A percentile compares a stretch with the other conserved stretches of the same genome.
phyloP scores from a whole-genome alignment of 2,113 vertebrate genomes.

The Falco punctatus region DNA sequence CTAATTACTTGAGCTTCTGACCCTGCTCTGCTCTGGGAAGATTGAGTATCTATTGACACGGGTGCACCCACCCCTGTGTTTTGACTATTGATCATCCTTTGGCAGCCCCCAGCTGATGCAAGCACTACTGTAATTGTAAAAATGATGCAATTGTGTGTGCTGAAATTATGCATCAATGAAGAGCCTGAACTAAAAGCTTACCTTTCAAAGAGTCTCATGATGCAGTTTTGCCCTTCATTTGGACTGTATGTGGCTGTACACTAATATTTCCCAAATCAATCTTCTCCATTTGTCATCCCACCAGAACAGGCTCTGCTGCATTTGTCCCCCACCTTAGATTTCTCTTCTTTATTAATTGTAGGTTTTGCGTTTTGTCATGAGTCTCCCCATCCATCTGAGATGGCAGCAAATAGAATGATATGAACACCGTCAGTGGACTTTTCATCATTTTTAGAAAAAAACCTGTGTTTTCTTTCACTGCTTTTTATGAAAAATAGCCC shows the following conservation, averaged over 20 bases:
- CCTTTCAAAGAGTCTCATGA: background rate
- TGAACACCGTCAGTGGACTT: background rate
- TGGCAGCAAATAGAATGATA: background rate
- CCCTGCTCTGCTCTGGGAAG: conserved; percentile 9
- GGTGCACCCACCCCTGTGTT: background rate
- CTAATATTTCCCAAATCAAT: background rate
- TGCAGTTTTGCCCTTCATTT: background rate
- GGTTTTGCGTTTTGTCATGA: background rate
- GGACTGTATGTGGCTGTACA: background rate
- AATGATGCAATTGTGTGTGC: background rate
- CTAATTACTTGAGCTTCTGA: conserved; percentile 12
- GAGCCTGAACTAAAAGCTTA: background rate
- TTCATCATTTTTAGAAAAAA: background rate
- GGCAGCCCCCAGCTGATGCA: background rate
- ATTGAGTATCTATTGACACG: background rate
- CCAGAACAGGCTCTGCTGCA: background rate
- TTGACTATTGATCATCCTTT: conserved; percentile 24
- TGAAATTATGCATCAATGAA: background rate
- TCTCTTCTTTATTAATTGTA: background rate
- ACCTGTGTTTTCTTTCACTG: background rate
- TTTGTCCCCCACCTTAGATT: background rate
- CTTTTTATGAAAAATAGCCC: background rate
- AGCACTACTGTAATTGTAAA: background rate
- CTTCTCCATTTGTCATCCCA: background rate
- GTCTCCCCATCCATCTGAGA: background rate